Percentiles rank a stretch among this genome's conserved stretches.
Evolutionary conservation across 2,888 invertebrate species (phyloP).

Genomic region (Furcula furcula): DNA sequence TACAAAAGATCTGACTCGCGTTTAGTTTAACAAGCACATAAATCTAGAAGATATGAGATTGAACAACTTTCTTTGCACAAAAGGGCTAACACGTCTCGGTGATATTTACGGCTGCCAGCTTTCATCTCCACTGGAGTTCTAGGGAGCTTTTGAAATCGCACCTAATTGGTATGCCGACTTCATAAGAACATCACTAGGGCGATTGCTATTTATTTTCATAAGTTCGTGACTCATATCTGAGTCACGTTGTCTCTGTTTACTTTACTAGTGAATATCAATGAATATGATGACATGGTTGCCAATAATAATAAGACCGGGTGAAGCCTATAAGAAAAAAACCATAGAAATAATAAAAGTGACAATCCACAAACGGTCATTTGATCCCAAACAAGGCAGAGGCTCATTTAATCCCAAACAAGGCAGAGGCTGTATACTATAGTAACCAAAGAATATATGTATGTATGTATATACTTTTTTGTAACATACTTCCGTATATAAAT

Average conservation of each 20-base stretch:
- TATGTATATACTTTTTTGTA: no score
- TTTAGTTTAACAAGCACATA: conserved; percentile 10
- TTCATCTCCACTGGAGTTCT: conserved; percentile 15
- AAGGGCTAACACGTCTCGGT: conserved; percentile 10
- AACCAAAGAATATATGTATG: no score
- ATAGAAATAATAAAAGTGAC: no score
- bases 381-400: no score
- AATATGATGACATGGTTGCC: no score
- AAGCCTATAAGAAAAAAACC: no score
- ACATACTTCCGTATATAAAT: no score
- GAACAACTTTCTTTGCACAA: conserved; percentile 16
- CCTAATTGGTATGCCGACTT: conserved; percentile 40
- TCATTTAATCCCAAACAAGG: no score
- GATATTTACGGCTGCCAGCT: conserved; percentile 16
- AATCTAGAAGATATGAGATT: conserved; percentile 8
- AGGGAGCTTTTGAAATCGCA: conserved; percentile 32
- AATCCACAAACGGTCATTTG: no score
- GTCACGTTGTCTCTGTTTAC: conserved; percentile 30
- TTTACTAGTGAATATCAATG: conserved; percentile 17
- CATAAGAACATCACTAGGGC: conserved; percentile 18
- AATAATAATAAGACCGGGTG: no score
- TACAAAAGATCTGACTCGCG: neutral
- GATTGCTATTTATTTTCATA: conserved; percentile 40
- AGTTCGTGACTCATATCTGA: conserved; percentile 36
- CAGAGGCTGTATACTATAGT: no score